Evolutionary conservation across 2,888 invertebrate species (phyloP), one percentile per base, ranked within the genome.

Genomic region (Acrobasis repandana): DNA sequence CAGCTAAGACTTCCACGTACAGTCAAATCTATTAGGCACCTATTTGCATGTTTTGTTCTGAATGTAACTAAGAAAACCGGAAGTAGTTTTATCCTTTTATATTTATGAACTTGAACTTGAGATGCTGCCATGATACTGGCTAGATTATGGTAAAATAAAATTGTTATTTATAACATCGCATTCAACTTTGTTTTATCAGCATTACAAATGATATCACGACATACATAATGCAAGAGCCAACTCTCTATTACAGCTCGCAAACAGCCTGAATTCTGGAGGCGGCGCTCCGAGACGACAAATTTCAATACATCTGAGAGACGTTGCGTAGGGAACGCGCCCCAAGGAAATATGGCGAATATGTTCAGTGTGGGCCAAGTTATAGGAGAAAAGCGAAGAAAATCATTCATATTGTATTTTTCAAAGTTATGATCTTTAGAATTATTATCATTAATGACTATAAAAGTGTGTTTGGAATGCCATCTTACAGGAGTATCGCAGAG

Each of bases 201-300:
- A 28, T 20, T 54, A 54, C 43, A 54, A 54, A 54, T 54, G 18
- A 54, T 16, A 54, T 38, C 18, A 34, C 52, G 16, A 54, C 20
- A 38, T 54, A 38, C 38, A 54, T 54, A 54, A 54, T 54, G 54
- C 58, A 58, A 58, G 58, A 78, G 75, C 82, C 79, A 79, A 77
- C 79, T 78, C 76, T 82, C 77, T 73, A 64, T 66, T 68, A 67
- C 60, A 60, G 64, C 64, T 70, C 64, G 70, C 66, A 70, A 71
- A 77, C 73, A 66, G 67, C 72, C 75, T 73, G 63, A 70, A 74
- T 69, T 67, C 64, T 67, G 72, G 72, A 76, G 73, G 70, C 75
- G 72, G 60, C 73, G n/a, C n/a, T n/a, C n/a, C n/a, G 73, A 71
- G 74, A 77, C 78, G 85, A 89, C 88, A 89, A 89, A 88, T 88